Conservation (phyloP, 2,113 vertebrate species). For the Ifrita kowaldi region DNA sequence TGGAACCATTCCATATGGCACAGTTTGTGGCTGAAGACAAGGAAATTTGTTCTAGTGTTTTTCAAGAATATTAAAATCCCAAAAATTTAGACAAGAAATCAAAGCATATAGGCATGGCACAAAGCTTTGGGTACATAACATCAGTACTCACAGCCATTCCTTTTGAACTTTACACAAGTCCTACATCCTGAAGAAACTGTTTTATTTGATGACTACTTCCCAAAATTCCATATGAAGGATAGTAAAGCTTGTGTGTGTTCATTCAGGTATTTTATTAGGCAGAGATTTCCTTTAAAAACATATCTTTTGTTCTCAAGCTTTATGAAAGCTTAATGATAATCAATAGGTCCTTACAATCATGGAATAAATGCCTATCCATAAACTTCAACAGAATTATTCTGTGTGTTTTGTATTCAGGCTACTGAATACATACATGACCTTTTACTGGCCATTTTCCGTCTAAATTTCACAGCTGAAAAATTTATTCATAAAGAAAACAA, state of each 20-base stretch:
- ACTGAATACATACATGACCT: neutral
- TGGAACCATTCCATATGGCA: neutral
- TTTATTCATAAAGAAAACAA: neutral
- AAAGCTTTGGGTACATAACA: neutral
- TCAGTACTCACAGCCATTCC: neutral
- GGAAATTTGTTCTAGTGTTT: neutral
- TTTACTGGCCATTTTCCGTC: neutral
- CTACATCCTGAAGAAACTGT: neutral
- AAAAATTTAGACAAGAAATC: neutral
- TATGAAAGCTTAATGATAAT: constrained; percentile 16
- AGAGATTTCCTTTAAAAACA: neutral
- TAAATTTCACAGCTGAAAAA: neutral
- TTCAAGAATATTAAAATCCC: neutral
- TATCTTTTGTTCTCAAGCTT: neutral
- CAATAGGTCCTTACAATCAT: neutral
- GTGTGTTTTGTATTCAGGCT: neutral
- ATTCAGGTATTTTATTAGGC: neutral
- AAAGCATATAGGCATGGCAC: neutral
- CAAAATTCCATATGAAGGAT: neutral
- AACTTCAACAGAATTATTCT: neutral
- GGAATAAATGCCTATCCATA: neutral
- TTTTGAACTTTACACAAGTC: neutral
- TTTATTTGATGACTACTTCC: neutral
- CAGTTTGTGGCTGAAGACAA: neutral
- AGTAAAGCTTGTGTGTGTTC: neutral